phyloP scores from a whole-genome alignment of 2,888 invertebrate genomes.

The Pterostichus madidus region DNA sequence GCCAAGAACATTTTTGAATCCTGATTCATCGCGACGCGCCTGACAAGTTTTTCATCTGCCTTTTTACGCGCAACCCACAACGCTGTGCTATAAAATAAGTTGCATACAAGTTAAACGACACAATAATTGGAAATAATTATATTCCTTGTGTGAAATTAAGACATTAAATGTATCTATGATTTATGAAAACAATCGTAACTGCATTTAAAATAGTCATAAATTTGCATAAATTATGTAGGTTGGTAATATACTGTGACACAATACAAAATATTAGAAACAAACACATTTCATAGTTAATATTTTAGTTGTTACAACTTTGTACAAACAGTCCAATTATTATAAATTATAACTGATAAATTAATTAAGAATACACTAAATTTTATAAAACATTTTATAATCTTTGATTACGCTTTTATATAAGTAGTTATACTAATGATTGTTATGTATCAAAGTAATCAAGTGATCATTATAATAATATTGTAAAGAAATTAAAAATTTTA shows the following conservation, averaged over 20 bases:
- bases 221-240: conserved; percentile 3
- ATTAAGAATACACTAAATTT: conserved; percentile 22
- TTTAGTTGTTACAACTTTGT: conserved; percentile 9
- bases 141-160: conserved; percentile 1
- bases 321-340: conserved; percentile 19
- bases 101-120: background rate
- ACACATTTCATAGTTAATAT: too few relatives aligned
- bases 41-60: background rate
- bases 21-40: conserved; percentile 7
- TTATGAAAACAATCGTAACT: conserved; percentile 2
- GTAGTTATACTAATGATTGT: conserved; percentile 32
- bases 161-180: conserved; percentile 8
- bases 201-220: conserved; percentile 12
- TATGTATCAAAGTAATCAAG: conserved; percentile 21
- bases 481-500: background rate
- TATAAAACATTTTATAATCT: conserved; percentile 35
- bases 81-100: conserved; percentile 2
- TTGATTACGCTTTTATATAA: conserved; percentile 46
- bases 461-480: background rate
- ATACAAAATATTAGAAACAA: background rate
- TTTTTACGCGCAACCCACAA: conserved; percentile 19
- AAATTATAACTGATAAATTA: conserved; percentile 4
- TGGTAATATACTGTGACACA: conserved; percentile 1
- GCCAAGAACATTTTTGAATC: conserved; percentile 35
- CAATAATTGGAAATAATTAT: too few relatives aligned